Base-by-base conservation (phyloP, 64 coral and sea anemone species). In the Stichodactyla helianthus region DNA sequence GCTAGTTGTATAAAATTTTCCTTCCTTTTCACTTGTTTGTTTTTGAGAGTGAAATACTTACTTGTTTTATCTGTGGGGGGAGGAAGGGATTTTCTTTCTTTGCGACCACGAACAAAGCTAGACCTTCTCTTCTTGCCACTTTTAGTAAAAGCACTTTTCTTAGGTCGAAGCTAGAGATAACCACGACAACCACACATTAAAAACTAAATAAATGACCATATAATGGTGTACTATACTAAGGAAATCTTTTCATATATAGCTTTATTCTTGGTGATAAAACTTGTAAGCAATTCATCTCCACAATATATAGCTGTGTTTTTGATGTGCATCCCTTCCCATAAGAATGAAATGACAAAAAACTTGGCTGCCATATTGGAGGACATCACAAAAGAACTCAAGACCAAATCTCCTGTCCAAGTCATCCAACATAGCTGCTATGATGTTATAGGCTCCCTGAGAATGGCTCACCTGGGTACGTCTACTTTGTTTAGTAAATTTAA, bases 71-170 rank as follows among this genome's bases (percentile, higher is more conserved):
- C 26, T 74, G 1, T 23, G 84, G 90, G 31, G 14, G 86, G 79
- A 56, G 53, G 54, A 82, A 96, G 80, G 2, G 94, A 96, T 60
- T 96, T 96, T 57, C 91, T 83, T 79, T 92, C 91, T 18, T 96
- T 96, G 25, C 94, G 89, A 74, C 91, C 94, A 51, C 79, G 58
- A 50, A 92, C 94, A 96, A 96, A 96, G 53, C 94, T 96, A 54
- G 94, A 96, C 76, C 94, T 96, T 56, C 76, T 96, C 56, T 84
- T 89, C 27, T 53, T 79, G 13, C 11, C 64, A 79, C 71, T 95
- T 82, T 87, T 74, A 31, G 23, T 12, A 23, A 68, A 6, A n/a
- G 25, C 7, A 74, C 68, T 74, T 74, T 31, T 74, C 68, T 74
- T 74, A 11, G 25, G 68, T 0, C 68, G 26, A 65, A 65, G 62